Base-by-base conservation (phyloP, 2,797 vertebrate genomes). In the Gymnothorax javanicus region DNA sequence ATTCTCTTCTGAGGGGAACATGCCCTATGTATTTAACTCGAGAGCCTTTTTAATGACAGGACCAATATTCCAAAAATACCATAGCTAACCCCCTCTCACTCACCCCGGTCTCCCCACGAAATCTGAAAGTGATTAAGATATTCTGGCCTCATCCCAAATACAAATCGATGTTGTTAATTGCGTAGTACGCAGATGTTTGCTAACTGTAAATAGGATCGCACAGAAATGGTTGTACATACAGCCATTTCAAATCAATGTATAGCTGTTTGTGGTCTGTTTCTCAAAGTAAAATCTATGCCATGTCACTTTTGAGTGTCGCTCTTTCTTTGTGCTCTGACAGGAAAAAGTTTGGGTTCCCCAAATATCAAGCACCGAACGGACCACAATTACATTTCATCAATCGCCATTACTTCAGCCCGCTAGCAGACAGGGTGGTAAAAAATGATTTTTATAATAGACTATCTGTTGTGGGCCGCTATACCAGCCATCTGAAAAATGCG, bases 121-220 rank as follows among this genome's bases (percentile, higher is more conserved):
- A 27, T 15, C 13, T 12, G 33, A 9, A 20, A 33, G 43, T 75
- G 58, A 84, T 84, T 27, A 17, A 62, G 50, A 43, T 64, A 27
- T 62, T 33, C 83, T 60, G 59, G 83, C 83, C 83, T 83, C 56
- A 59, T 27, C 25, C 82, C 17, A 5, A 25, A 33, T 20, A 20
- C 4, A 50, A 43, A 9, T 17, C 27, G 15, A 64, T 33, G 12
- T 15, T 15, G 56, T 33, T 83, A n/a, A 60, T 17, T 4, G 9
- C 64, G 23, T 11, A 84, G 59, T 33, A 1, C 11, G 11, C n/a
- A 33, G 7, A 60, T 64, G 17, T 27, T 13, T 33, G 83, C 27
- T 62, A 20, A 62, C 15, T 84, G 83, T 60, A 84, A 60, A 84
- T 64, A 64, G 62, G 17, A 60, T 43, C 62, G 59, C 62, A 84